Evolutionary conservation across 2,888 invertebrate species (phyloP).

Genomic region (Pterobdella sp.): DNA sequence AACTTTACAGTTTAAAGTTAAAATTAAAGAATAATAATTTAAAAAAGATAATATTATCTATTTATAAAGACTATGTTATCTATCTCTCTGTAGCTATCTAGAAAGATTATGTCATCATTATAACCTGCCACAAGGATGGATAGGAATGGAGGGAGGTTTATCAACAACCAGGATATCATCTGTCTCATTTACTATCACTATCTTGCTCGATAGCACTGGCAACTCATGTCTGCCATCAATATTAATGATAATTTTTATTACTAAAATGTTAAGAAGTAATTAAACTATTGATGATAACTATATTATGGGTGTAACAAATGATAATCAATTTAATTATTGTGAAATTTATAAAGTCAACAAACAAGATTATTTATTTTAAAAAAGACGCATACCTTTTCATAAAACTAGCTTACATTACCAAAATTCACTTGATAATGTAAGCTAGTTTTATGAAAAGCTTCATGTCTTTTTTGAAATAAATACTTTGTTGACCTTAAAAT

Average conservation of each 20-base stretch:
- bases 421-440: too few relatives aligned
- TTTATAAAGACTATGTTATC: slow-evolving; percentile 58
- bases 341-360: too few relatives aligned
- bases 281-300: neutral
- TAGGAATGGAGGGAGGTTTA: slow-evolving; percentile 98
- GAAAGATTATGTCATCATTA: slow-evolving; percentile 92
- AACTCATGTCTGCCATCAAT: slow-evolving; percentile 86
- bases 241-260: too few relatives aligned
- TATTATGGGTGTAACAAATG: neutral
- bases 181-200: slow-evolving; percentile 94
- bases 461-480: too few relatives aligned
- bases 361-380: too few relatives aligned
- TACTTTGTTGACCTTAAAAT: too few relatives aligned
- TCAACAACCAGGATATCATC: slow-evolving; percentile 98
- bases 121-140: slow-evolving; percentile 94
- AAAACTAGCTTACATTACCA: too few relatives aligned
- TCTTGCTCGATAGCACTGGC: slow-evolving; percentile 82
- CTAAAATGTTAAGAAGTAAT: neutral
- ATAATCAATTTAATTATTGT: neutral
- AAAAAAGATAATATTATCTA: neutral
- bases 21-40: neutral
- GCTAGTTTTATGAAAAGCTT: too few relatives aligned
- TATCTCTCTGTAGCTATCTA: slow-evolving; percentile 90
- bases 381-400: too few relatives aligned
- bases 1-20: too few relatives aligned